Evolutionary conservation across 1,140 invertebrate species (phyloP).

Genomic region (Melitaea cinxia): DNA sequence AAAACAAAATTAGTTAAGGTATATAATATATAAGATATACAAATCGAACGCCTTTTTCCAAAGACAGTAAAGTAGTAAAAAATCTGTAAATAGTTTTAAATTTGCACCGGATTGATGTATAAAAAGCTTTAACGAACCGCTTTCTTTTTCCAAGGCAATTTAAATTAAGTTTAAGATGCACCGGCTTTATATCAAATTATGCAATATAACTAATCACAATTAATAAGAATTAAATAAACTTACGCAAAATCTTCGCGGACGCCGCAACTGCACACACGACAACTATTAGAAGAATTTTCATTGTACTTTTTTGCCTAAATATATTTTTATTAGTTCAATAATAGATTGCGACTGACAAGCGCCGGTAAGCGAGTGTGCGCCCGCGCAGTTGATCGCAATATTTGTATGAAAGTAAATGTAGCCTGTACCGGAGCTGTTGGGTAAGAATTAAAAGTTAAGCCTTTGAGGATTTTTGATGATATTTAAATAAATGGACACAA

Average conservation of each 20-base stretch:
- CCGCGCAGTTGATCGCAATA: conserved; percentile 51
- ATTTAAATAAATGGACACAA: neutral
- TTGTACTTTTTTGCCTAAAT: conserved; percentile 32
- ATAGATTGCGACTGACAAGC: conserved; percentile 35
- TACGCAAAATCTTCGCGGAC: conserved; percentile 57
- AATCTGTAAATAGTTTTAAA: no score
- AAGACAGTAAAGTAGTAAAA: no score
- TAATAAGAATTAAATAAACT: conserved; percentile 37
- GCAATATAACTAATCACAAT: neutral
- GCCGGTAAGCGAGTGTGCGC: conserved; percentile 54
- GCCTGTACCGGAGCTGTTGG: conserved; percentile 38
- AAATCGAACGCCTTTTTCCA: no score
- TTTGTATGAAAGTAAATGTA: conserved; percentile 62
- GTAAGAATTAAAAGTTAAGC: conserved; percentile 46
- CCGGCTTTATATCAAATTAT: no score
- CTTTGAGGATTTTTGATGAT: conserved; percentile 18
- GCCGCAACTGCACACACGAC: conserved; percentile 42
- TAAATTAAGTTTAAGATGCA: no score
- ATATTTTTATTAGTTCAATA: conserved; percentile 11
- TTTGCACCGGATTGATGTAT: no score
- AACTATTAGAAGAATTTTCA: conserved; percentile 55
- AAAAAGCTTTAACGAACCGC: no score
- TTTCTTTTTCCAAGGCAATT: no score
- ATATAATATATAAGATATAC: no score
- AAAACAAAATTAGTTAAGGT: no score